Conservation (phyloP, 2,888 invertebrate species). For the Eilema sororculum region DNA sequence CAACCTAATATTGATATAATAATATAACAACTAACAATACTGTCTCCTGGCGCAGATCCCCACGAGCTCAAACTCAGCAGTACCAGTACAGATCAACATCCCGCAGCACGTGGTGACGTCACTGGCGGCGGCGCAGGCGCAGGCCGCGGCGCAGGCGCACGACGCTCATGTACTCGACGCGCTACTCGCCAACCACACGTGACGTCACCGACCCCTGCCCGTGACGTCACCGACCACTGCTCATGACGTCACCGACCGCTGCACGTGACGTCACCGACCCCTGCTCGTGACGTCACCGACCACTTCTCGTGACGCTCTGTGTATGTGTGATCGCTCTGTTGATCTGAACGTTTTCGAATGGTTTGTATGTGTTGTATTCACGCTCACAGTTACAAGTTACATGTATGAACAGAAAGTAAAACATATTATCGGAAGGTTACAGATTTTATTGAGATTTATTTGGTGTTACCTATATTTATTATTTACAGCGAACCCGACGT, state of each 20-base stretch:
- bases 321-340: neutral
- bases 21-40: neutral
- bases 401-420: neutral
- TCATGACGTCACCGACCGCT: too few relatives aligned
- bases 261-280: conserved; percentile 65
- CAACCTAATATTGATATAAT: neutral
- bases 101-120: conserved; percentile 85
- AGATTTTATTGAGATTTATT: neutral
- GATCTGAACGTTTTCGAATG: conserved; percentile 4
- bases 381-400: neutral
- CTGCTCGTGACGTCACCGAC: neutral
- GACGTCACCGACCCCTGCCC: conserved; percentile 51
- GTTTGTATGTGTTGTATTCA: neutral
- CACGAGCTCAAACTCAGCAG: conserved; percentile 86
- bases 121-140: conserved; percentile 60
- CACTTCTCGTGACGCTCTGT: too few relatives aligned
- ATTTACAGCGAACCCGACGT: too few relatives aligned
- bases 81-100: conserved; percentile 90
- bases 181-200: conserved; percentile 74
- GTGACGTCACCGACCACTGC: too few relatives aligned
- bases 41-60: conserved; percentile 79
- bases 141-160: conserved; percentile 61
- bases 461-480: too few relatives aligned
- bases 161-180: conserved; percentile 74
- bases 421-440: neutral